Percentiles rank a stretch among this genome's conserved stretches.
Conservation (phyloP, 2,113 vertebrate species). For the Sebastes fasciatus region DNA sequence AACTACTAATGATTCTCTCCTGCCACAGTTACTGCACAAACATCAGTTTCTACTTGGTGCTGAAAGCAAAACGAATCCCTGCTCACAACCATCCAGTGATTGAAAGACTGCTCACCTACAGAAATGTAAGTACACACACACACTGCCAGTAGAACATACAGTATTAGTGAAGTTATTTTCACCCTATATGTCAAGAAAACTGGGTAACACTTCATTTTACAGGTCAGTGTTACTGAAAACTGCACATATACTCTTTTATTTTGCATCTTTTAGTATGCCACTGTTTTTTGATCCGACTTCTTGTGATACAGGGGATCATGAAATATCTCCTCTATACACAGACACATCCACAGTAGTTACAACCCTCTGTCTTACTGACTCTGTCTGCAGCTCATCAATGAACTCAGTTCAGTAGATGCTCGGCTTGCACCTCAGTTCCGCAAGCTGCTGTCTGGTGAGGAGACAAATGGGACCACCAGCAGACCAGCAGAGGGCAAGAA, state of each 20-base stretch:
- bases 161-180: not conserved
- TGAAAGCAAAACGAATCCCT: constrained; percentile 91
- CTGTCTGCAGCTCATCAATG: constrained; percentile 81
- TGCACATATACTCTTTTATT: not conserved
- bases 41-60: constrained; percentile 95
- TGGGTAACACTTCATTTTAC: too few species aligned
- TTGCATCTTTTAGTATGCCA: not conserved
- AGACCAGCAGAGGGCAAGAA: constrained; percentile 63
- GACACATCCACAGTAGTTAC: not conserved
- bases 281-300: not conserved
- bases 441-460: constrained; percentile 79
- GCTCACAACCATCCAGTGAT: constrained; percentile 94
- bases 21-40: constrained; percentile 91
- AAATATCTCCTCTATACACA: not conserved
- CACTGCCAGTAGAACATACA: not conserved
- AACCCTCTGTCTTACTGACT: not conserved
- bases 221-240: not conserved
- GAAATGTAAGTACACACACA: constrained; percentile 84
- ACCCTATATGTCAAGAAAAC: not conserved
- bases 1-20: constrained; percentile 7
- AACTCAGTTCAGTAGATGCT: constrained; percentile 86
- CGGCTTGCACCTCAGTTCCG: constrained; percentile 87
- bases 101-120: constrained; percentile 91
- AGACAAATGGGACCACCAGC: constrained; percentile 18
- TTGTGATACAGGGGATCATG: not conserved